These are phyloP conservation scores for Poecilia gillii DNA, from an alignment of 2,797 vertebrate species.

Conservation along the genomic window DNA sequence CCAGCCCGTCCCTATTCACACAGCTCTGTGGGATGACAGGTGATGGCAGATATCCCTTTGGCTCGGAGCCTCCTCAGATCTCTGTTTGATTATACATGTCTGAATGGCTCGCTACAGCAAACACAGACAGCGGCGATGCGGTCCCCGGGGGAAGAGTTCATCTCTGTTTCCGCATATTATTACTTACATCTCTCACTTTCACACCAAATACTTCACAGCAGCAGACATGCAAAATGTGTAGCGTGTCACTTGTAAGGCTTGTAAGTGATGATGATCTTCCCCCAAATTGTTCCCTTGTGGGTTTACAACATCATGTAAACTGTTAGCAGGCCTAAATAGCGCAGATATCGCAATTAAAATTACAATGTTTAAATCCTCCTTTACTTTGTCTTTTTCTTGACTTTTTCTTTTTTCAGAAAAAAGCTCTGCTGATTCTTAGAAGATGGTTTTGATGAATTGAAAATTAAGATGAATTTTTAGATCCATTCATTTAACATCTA, in stretches of 20 bases:
- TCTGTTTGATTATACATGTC: slow-evolving; percentile 35
- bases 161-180: slow-evolving; percentile 19
- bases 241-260: background rate
- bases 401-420: background rate
- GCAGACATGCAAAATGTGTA: background rate
- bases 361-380: background rate
- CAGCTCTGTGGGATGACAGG: slow-evolving; percentile 42
- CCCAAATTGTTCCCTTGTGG: background rate
- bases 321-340: background rate
- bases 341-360: background rate
- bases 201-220: slow-evolving; percentile 5
- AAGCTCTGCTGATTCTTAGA: background rate
- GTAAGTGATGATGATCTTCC: background rate
- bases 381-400: background rate
- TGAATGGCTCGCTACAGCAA: slow-evolving; percentile 12
- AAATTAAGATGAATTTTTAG: background rate
- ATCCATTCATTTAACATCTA: background rate
- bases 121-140: slow-evolving; percentile 21
- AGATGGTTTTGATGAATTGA: background rate
- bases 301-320: background rate
- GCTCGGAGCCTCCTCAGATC: slow-evolving; percentile 50
- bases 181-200: slow-evolving; percentile 22
- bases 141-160: slow-evolving; percentile 14
- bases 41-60: slow-evolving; percentile 45
- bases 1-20: slow-evolving; percentile 29